Conservation (phyloP, 2,888 invertebrate species). For the Griposia aprilina region DNA sequence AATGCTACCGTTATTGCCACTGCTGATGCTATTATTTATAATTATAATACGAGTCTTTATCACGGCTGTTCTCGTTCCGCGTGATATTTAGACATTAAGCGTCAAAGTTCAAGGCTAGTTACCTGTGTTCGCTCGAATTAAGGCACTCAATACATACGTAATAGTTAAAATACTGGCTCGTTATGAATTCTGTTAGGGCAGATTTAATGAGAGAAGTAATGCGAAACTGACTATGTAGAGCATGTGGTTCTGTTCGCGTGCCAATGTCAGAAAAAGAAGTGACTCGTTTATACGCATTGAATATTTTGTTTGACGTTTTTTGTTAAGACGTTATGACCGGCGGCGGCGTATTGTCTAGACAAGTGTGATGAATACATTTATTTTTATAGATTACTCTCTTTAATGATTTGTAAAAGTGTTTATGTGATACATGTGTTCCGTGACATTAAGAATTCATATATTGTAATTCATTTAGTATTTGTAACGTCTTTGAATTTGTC, state of each 20-base stretch:
- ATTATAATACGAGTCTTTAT: constrained; percentile 60
- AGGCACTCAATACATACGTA: constrained; percentile 52
- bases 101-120: constrained; percentile 67
- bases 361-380: constrained; percentile 66
- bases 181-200: constrained; percentile 52
- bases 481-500: constrained; percentile 28
- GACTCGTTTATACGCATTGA: constrained; percentile 70
- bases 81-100: constrained; percentile 73
- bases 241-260: constrained; percentile 71
- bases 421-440: neutral
- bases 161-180: constrained; percentile 47
- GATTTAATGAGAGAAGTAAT: constrained; percentile 57
- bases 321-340: constrained; percentile 61
- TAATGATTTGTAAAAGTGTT: constrained; percentile 54
- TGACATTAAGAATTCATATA: constrained; percentile 16
- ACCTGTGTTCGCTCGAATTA: constrained; percentile 62
- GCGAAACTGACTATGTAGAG: constrained; percentile 62
- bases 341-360: constrained; percentile 74
- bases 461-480: constrained; percentile 34
- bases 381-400: constrained; percentile 63
- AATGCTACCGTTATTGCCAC: constrained; percentile 58
- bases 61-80: constrained; percentile 68
- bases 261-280: constrained; percentile 76
- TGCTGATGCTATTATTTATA: constrained; percentile 55
- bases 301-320: constrained; percentile 68